A percentile compares a stretch with the other conserved stretches of the same genome.
phyloP scores from a whole-genome alignment of 2,113 vertebrate genomes.

The Thymallus thymallus region DNA sequence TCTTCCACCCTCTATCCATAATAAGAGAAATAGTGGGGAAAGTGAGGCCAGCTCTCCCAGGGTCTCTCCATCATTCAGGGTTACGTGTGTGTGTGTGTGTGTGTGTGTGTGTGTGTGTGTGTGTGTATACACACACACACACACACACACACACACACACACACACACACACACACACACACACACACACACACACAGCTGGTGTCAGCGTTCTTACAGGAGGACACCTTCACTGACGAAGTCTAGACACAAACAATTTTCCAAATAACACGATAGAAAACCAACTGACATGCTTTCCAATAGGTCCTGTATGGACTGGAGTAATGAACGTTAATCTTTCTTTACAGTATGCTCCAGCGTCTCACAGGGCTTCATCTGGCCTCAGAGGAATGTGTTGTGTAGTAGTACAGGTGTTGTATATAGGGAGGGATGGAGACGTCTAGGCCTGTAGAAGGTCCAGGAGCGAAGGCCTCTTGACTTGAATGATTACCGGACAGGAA shows the following conservation, averaged over 20 bases:
- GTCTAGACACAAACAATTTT: too few relatives aligned
- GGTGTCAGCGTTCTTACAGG: neutral
- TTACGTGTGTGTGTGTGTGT: neutral
- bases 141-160: too few relatives aligned
- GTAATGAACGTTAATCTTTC: too few relatives aligned
- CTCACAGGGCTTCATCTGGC: too few relatives aligned
- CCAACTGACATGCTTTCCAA: too few relatives aligned
- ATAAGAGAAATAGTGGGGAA: neutral
- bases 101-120: neutral
- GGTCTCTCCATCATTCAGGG: slow-evolving; percentile 3
- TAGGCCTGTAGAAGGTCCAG: neutral
- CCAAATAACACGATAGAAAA: too few relatives aligned
- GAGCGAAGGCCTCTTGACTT: neutral
- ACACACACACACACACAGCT: too few relatives aligned
- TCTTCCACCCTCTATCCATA: neutral
- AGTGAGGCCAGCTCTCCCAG: neutral
- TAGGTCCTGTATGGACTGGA: too few relatives aligned
- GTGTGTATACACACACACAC: too few relatives aligned
- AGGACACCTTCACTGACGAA: neutral
- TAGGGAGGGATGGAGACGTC: neutral
- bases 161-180: too few relatives aligned
- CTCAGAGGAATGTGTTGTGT: too few relatives aligned
- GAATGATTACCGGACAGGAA: neutral
- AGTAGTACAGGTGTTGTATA: neutral
- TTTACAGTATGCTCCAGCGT: too few relatives aligned